Evolutionary conservation across 2,113 vertebrate genomes (phyloP), one percentile per base, ranked within the genome.

Genomic region (Scolopax mira): DNA sequence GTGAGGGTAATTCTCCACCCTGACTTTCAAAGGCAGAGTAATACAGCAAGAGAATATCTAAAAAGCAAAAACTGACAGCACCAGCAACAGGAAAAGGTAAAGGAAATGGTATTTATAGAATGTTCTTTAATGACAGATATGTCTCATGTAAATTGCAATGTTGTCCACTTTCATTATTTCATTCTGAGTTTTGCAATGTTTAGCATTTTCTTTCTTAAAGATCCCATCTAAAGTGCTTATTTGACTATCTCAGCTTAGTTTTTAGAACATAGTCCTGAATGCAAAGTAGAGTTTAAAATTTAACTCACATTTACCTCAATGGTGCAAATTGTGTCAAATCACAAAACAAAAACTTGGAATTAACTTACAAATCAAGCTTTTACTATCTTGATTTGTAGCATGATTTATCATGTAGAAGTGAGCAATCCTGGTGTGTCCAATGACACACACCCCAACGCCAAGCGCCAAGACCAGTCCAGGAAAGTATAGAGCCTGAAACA

Each of bases 391-490:
- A 72, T 55, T 82, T 65, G 23, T 35, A 70, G 8, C 21, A 41
- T 1, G 3, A 65, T 88, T 67, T 72, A 23, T 54, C 0, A 0
- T 4, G 18, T 27, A 13, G 22, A 46, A 51, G 6, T 25, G 15
- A 81, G 17, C 6, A 67, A 58, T n/a, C 6, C 18, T n/a, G 23
- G 31, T 17, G 28, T 44, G 69, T 54, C 11, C 39, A 58, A 14
- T 10, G 16, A 42, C 42, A 49, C 11, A 35, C 3, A 3, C 4
- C 6, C 18, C 12, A 19, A 19, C 3, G 6, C 15, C 2, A 0
- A 25, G 22, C 17, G 21, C 18, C 27, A 48, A 86, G 54, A 49
- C 8, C 24, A 61, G 1, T 39, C 8, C 7, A 21, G 27, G 12
- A 46, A 55, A 35, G 10, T 18, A 11, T 0, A 62, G 24, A 70